phyloP scores from a whole-genome alignment of 2,888 invertebrate genomes.

The Sclerodermus sp. region DNA sequence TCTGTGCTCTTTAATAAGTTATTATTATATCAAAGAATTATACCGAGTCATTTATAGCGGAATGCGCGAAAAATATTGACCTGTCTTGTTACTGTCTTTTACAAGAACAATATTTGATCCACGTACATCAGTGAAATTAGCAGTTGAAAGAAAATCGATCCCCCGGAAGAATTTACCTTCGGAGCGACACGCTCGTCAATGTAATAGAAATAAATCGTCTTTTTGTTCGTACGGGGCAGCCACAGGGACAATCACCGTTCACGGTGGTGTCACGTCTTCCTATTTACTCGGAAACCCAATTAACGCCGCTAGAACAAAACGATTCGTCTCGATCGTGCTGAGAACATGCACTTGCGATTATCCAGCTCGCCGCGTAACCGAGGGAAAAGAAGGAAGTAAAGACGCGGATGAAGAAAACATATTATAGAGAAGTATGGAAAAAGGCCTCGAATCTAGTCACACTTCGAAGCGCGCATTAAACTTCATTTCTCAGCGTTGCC shows the following conservation, averaged over 20 bases:
- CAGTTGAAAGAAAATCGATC: no score
- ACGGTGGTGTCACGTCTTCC: slow-evolving; percentile 4
- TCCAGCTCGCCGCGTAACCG: neutral
- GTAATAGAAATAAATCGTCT: neutral
- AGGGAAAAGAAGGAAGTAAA: neutral
- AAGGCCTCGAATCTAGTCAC: neutral
- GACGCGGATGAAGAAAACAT: neutral
- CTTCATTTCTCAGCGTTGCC: no score
- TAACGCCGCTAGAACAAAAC: slow-evolving; percentile 18
- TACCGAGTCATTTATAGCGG: no score
- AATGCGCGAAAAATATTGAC: no score
- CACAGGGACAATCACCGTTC: neutral
- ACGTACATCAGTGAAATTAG: no score
- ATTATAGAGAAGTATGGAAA: no score
- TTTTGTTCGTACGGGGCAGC: neutral
- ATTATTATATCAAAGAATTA: no score
- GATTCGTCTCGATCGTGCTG: slow-evolving; percentile 14
- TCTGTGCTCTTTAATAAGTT: neutral
- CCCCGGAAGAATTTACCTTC: neutral
- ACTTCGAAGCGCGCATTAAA: neutral
- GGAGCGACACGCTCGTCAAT: neutral
- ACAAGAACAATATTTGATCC: no score
- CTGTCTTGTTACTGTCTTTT: no score
- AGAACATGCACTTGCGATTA: neutral
- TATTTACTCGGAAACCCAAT: slow-evolving; percentile 25